phyloP scores from a whole-genome alignment of 2,113 vertebrate genomes.

The Rhipidura dahli region DNA sequence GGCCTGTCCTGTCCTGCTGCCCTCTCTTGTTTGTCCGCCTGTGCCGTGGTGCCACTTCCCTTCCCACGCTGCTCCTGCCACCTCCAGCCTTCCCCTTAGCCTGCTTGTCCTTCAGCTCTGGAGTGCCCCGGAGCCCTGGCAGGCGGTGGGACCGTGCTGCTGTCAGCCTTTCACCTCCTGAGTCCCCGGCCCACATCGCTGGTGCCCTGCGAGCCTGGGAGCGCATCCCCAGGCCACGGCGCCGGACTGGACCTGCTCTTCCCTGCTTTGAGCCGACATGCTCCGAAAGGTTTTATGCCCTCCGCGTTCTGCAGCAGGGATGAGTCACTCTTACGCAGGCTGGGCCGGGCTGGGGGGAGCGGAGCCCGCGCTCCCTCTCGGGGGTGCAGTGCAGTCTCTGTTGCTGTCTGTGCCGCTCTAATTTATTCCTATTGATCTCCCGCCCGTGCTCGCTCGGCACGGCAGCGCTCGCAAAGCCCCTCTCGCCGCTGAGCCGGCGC shows the following conservation, averaged over 20 bases:
- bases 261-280: not conserved
- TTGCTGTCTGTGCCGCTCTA: not conserved
- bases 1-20: not conserved
- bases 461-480: not conserved
- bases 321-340: constrained; percentile 20
- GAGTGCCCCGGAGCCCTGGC: not conserved
- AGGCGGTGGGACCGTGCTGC: accelerated
- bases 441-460: not conserved
- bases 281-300: not conserved
- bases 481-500: not conserved
- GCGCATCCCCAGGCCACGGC: not conserved
- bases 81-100: not conserved
- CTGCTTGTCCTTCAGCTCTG: not conserved
- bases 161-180: not conserved
- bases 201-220: not conserved
- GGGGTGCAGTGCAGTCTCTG: constrained; percentile 30
- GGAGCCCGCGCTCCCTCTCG: not conserved
- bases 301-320: not conserved
- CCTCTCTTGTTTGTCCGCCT: not conserved
- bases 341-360: not conserved
- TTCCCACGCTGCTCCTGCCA: accelerated
- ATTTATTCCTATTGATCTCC: constrained; percentile 57
- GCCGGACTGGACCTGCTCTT: not conserved
- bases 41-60: not conserved
- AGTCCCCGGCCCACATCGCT: accelerated